A percentile compares a stretch with the other conserved stretches of the same genome.
phyloP scores from a whole-genome alignment of 2,113 vertebrate species.

The Hippocampus comes region DNA sequence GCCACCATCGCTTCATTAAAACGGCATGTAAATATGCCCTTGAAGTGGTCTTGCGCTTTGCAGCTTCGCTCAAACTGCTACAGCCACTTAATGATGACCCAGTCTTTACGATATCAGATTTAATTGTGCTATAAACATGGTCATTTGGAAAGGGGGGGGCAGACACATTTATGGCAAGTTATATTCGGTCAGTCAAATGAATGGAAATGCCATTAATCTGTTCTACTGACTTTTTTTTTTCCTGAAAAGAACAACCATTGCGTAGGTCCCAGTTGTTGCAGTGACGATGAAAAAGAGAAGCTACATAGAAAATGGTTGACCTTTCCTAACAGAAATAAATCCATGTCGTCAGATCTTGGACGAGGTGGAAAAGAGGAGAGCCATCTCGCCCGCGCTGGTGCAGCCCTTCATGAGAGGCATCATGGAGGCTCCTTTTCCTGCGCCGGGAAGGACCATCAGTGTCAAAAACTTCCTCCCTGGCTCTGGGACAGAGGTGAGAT shows the following conservation, averaged over 20 bases:
- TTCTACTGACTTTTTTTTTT: no score
- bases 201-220: neutral
- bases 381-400: slow-evolving; percentile 93
- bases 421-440: slow-evolving; percentile 96
- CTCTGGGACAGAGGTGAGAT: slow-evolving; percentile 88
- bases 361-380: slow-evolving; percentile 92
- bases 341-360: slow-evolving; percentile 83
- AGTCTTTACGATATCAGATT: neutral
- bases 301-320: neutral
- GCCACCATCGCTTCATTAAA: slow-evolving; percentile 8
- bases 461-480: slow-evolving; percentile 96
- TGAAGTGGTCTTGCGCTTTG: neutral
- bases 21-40: slow-evolving; percentile 4
- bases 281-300: neutral
- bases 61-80: neutral
- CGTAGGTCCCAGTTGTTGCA: neutral
- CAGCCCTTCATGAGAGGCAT: slow-evolving; percentile 97
- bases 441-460: slow-evolving; percentile 86
- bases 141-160: neutral
- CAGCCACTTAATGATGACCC: neutral
- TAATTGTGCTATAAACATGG: neutral
- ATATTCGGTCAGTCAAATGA: neutral
- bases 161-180: neutral
- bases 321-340: neutral
- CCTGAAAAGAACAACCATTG: no score